phyloP scores from a whole-genome alignment of 2,113 vertebrate species.

The Cricetomys ansorgei region DNA sequence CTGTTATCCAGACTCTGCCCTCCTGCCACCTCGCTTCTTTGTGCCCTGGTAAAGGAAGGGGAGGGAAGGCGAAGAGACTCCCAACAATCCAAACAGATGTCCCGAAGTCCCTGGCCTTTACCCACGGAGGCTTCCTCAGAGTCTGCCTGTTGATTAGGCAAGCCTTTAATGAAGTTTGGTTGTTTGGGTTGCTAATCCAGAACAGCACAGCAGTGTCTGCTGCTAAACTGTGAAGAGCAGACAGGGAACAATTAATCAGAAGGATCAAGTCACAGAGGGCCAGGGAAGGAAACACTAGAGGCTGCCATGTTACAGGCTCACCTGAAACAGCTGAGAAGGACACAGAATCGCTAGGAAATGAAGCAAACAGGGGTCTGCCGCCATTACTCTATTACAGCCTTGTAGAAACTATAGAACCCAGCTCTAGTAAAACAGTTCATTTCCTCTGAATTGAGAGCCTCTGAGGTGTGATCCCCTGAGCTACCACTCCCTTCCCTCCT shows the following conservation, averaged over 20 bases:
- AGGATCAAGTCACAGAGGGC: background rate
- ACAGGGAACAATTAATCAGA: constrained; percentile 6
- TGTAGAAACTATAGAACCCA: background rate
- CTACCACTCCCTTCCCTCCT: background rate
- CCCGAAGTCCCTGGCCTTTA: background rate
- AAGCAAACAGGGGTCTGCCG: background rate
- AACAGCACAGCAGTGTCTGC: background rate
- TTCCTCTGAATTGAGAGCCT: background rate
- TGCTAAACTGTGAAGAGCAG: background rate
- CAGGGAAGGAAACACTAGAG: background rate
- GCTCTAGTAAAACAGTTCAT: background rate
- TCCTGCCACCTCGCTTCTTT: background rate
- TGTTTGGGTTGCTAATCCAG: background rate
- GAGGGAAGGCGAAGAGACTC: background rate
- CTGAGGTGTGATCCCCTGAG: background rate
- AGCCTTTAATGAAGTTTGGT: background rate
- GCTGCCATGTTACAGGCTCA: rapidly evolving
- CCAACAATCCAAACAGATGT: background rate
- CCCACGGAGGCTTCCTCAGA: rapidly evolving
- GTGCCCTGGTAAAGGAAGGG: background rate
- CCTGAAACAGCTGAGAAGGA: background rate
- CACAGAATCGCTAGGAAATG: background rate
- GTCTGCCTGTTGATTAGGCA: background rate
- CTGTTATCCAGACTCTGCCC: background rate
- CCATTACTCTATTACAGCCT: background rate